A percentile compares a stretch with the other conserved stretches of the same genome.
These are phyloP conservation scores for Thecocarcelia acutangulata DNA, from an alignment of 2,888 invertebrate species.

Conservation along the genomic window DNA sequence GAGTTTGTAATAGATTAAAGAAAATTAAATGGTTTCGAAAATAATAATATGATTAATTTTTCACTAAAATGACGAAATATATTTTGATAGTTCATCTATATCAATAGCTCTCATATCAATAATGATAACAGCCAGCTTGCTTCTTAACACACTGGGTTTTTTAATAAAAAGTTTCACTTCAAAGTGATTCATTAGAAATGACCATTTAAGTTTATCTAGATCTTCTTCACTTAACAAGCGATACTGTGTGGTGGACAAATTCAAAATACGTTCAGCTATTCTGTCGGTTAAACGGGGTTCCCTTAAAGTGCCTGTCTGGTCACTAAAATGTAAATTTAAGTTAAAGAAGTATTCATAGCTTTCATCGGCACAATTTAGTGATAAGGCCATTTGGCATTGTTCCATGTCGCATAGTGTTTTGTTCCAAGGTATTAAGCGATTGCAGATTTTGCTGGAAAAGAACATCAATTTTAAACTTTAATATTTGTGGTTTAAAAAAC, in stretches of 20 bases:
- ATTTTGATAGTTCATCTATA: conserved; percentile 74
- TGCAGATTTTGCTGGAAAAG: conserved; percentile 74
- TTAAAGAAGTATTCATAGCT: conserved; percentile 82
- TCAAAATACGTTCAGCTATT: conserved; percentile 84
- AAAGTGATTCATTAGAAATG: conserved; percentile 85
- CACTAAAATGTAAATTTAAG: conserved; percentile 85
- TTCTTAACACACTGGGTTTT: conserved; percentile 74
- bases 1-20: no score
- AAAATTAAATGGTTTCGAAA: no score
- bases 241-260: conserved; percentile 83
- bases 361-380: conserved; percentile 72
- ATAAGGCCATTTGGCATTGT: conserved; percentile 75
- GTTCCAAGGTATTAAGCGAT: conserved; percentile 69
- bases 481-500: not conserved
- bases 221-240: conserved; percentile 82
- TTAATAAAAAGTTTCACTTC: conserved; percentile 81
- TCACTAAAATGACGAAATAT: conserved; percentile 75
- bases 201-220: conserved; percentile 85
- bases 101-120: conserved; percentile 75
- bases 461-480: no score
- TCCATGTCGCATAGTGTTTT: conserved; percentile 74
- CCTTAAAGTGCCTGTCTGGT: conserved; percentile 86
- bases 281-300: conserved; percentile 83
- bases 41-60: no score
- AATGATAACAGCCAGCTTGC: conserved; percentile 73